Base-by-base conservation (phyloP, 2,113 vertebrate genomes). In the Engystomops pustulosus region DNA sequence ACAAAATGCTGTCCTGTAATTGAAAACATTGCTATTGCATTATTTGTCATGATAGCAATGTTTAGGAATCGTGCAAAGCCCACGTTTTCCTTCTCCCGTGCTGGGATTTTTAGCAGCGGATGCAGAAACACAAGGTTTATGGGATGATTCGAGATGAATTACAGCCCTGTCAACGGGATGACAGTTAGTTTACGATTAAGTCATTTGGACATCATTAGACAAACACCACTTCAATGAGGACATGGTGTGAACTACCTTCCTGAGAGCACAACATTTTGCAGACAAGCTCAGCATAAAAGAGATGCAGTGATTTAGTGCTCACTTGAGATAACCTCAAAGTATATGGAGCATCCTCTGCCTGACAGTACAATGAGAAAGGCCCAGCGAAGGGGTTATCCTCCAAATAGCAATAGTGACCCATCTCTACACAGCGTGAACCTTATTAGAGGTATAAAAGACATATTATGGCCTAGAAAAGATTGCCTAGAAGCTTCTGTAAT, bases 191-290 rank as follows among this genome's bases (percentile, higher is more conserved):
- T 53, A 53, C 27, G 45, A 78, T 60, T 38, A 23, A 49, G 8
- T 60, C 51, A 58, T 58, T 78, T 60, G 53, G 75, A 58, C 51
- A 36, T 78, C 34, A 41, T 58, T 78, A 60, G 32, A 41, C 34
- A 60, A 78, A 78, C 34, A 78, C 20, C 51, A 60, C 75, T 32
- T 78, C 51, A 58, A 41, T 78, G 51, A 60, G 34, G 23, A 78
- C 34, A 78, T 25, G 32, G 51, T 38, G 51, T 53, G n/a, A 38
- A 60, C 51, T 36, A 36, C n/a, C 74, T 38, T 49, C 11, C 74
- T 23, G 32, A 23, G n/a, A 77, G 17, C 49, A 77, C 20, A 58
- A 58, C 32, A 34, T 44, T 23, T 15, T 49, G 44, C 25, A 47
- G 45, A 47, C 32, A 77, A 23, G 23, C 30, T 60, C 32, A 41